These are phyloP conservation scores for Drosophila littoralis DNA, from an alignment of 1,140 invertebrate genomes.

Conservation along the genomic window DNA sequence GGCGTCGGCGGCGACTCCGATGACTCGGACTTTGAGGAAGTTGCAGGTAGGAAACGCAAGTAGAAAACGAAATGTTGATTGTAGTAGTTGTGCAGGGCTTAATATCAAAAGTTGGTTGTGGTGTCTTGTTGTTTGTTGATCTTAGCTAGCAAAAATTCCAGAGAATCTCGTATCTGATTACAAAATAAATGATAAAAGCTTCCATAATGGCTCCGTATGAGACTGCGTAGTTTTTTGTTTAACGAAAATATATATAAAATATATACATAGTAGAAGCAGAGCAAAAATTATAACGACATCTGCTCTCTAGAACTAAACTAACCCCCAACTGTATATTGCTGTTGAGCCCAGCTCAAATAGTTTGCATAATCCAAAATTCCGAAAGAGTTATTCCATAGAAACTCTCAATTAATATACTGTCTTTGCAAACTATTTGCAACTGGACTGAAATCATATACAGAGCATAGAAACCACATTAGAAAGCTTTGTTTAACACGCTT, in stretches of 20 bases:
- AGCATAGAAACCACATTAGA: constrained; percentile 12
- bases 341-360: constrained; percentile 17
- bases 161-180: constrained; percentile 63
- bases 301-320: constrained; percentile 17
- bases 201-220: constrained; percentile 80
- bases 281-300: constrained; percentile 10
- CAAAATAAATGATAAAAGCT: constrained; percentile 58
- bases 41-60: constrained; percentile 85
- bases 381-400: neutral
- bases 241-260: constrained; percentile 33
- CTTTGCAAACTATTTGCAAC: constrained; percentile 12
- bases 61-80: constrained; percentile 44
- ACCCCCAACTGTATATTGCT: constrained; percentile 17
- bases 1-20: constrained; percentile 86
- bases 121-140: constrained; percentile 45
- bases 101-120: constrained; percentile 59
- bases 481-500: constrained; percentile 36
- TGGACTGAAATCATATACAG: constrained; percentile 23
- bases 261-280: constrained; percentile 28
- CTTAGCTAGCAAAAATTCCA: constrained; percentile 48
- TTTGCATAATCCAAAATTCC: constrained; percentile 11
- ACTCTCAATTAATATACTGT: neutral
- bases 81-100: constrained; percentile 41
- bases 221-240: constrained; percentile 76
- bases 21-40: constrained; percentile 88